A percentile compares a stretch with the other conserved stretches of the same genome.
Evolutionary conservation across 2,888 invertebrate species (phyloP).

Genomic region (Villa cingulata): DNA sequence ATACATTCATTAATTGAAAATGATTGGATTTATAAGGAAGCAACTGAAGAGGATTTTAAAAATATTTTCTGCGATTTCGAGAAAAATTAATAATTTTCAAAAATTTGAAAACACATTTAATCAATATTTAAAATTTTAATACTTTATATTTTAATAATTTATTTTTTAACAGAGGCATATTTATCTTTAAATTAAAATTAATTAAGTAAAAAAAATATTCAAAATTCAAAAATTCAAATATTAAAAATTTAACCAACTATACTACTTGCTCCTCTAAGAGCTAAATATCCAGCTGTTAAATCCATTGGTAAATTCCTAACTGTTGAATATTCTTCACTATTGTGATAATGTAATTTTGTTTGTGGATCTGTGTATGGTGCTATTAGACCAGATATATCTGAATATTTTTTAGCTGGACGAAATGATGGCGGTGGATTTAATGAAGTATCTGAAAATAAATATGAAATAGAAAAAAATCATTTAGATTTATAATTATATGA

Average conservation of each 20-base stretch:
- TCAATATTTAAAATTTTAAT: too few relatives aligned
- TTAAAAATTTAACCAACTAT: slow-evolving; percentile 27
- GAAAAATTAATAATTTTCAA: too few relatives aligned
- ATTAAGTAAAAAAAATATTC: too few relatives aligned
- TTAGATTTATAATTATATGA: background rate
- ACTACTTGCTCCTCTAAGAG: slow-evolving; percentile 68
- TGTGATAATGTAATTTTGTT: slow-evolving; percentile 72
- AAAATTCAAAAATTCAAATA: too few relatives aligned
- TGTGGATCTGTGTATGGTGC: slow-evolving; percentile 85
- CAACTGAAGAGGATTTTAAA: background rate
- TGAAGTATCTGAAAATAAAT: slow-evolving; percentile 53
- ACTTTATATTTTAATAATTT: too few relatives aligned
- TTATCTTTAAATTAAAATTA: too few relatives aligned
- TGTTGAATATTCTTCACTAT: slow-evolving; percentile 75
- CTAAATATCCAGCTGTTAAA: slow-evolving; percentile 78
- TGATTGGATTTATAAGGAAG: background rate
- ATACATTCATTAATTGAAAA: slow-evolving; percentile 1
- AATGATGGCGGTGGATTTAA: slow-evolving; percentile 87
- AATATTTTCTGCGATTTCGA: too few relatives aligned
- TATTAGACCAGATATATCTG: slow-evolving; percentile 78
- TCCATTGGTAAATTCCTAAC: slow-evolving; percentile 80
- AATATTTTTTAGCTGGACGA: slow-evolving; percentile 84
- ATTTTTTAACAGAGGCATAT: too few relatives aligned
- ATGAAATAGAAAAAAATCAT: slow-evolving; percentile 7
- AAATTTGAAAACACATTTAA: too few relatives aligned